Conservation (phyloP, 2,888 invertebrate species). For the Torymus texanus region DNA sequence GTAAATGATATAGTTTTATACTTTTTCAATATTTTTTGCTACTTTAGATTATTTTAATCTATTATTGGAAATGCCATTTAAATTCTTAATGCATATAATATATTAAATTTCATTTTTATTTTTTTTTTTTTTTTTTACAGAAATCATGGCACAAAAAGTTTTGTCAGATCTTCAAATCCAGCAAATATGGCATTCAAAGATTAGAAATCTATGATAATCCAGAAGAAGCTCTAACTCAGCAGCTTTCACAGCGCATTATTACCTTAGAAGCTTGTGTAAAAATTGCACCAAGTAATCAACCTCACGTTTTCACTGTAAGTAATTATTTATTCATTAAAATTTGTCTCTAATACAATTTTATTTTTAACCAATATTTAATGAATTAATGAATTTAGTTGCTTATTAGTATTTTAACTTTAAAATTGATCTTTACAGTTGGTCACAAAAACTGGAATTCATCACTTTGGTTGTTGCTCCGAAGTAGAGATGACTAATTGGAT, state of each 20-base stretch:
- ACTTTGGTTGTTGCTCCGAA: slow-evolving; percentile 82
- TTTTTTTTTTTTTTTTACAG: slow-evolving; percentile 74
- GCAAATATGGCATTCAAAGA: slow-evolving; percentile 90
- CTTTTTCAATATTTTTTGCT: background rate
- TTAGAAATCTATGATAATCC: slow-evolving; percentile 90
- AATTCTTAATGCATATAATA: slow-evolving; percentile 12
- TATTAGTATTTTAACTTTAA: background rate
- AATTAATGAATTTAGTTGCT: no score
- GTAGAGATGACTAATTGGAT: slow-evolving; percentile 87
- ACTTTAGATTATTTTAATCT: no score
- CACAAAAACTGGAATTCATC: slow-evolving; percentile 81
- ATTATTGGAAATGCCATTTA: background rate
- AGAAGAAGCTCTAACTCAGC: slow-evolving; percentile 81
- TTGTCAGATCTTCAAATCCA: slow-evolving; percentile 86
- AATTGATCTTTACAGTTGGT: slow-evolving; percentile 77
- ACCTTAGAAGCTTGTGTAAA: slow-evolving; percentile 92
- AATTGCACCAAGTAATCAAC: slow-evolving; percentile 78
- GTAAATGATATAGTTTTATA: slow-evolving; percentile 2
- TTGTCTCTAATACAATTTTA: no score
- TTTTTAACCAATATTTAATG: no score
- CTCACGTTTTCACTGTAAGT: slow-evolving; percentile 76
- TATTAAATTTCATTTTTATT: slow-evolving; percentile 34
- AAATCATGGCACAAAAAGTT: slow-evolving; percentile 90
- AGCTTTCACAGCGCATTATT: slow-evolving; percentile 83
- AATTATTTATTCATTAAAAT: background rate